Evolutionary conservation across 1,140 invertebrate species (phyloP).

Genomic region (Brachionus manjavacas): DNA sequence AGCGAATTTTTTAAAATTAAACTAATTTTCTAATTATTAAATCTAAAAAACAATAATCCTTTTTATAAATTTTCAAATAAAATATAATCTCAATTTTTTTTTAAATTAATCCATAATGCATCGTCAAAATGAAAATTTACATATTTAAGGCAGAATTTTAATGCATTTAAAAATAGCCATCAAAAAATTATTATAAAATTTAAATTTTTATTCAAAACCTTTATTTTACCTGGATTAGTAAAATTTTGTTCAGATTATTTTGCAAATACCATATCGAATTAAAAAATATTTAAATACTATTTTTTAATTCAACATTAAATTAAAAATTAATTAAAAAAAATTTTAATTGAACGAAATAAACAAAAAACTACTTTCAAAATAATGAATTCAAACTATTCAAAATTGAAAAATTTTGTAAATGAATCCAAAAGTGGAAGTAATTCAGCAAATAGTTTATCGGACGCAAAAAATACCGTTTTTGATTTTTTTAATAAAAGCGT

Average conservation of each 20-base stretch:
- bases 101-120: too few relatives aligned
- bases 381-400: background rate
- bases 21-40: too few relatives aligned
- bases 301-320: background rate
- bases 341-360: background rate
- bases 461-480: background rate
- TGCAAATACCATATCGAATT: background rate
- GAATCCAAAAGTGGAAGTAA: background rate
- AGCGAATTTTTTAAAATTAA: too few relatives aligned
- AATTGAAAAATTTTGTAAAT: constrained; percentile 17
- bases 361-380: background rate
- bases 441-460: background rate
- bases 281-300: too few relatives aligned
- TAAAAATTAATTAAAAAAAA: background rate
- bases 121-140: too few relatives aligned
- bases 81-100: too few relatives aligned
- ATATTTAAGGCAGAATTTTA: too few relatives aligned
- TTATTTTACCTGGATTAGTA: background rate
- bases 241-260: background rate
- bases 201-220: background rate
- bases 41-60: too few relatives aligned
- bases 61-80: too few relatives aligned
- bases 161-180: background rate
- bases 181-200: background rate
- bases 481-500: constrained; percentile 16